Evolutionary conservation across 2,888 invertebrate genomes (phyloP), one percentile per base, ranked within the genome.

Genomic region (Tinea pellionella): DNA sequence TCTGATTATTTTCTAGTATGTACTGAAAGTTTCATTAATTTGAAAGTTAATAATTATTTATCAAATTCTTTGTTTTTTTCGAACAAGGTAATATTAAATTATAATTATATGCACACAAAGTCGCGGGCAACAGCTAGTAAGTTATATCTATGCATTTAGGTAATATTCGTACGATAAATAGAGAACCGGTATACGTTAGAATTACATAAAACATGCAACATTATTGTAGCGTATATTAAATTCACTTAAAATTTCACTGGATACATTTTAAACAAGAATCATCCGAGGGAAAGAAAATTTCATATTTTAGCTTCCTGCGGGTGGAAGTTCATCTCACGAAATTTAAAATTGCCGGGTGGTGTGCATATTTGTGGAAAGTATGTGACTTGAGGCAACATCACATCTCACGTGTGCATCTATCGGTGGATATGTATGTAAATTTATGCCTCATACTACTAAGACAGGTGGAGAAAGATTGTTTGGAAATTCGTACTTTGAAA

Each of bases 281-380:
- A 15, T 47, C n/a, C 15, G 47, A 9, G 2, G 47, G 15, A n/a
- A 47, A 47, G 47, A 15, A 47, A 47, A 47, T 47, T 47, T 47
- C 8, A 47, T 47, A 47, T 47, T 47, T 47, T 15, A 47, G 47
- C 13, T 47, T 47, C 47, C 13, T 47, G 16, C 47, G n/a, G 47
- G 24, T 24, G 24, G 53, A 11, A 57, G 59, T 63, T 64, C 65
- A 63, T 64, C 64, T 64, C 61, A 61, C 64, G 62, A 61, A 60
- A 61, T 65, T 64, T 62, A 61, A 65, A 67, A 64, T 64, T 65
- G 61, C 62, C 43, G 56, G 57, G 41, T 62, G 16, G 15, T 13
- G 53, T 7, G 19, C 60, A 60, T 24, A 18, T 60, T 37, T 30
- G 19, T 16, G 55, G n/a, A n/a, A 37, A 37, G 37, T 13, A 47